Evolutionary conservation across 1,140 invertebrate genomes (phyloP), one percentile per base, ranked within the genome.

Genomic region (Drosophila mayri): DNA sequence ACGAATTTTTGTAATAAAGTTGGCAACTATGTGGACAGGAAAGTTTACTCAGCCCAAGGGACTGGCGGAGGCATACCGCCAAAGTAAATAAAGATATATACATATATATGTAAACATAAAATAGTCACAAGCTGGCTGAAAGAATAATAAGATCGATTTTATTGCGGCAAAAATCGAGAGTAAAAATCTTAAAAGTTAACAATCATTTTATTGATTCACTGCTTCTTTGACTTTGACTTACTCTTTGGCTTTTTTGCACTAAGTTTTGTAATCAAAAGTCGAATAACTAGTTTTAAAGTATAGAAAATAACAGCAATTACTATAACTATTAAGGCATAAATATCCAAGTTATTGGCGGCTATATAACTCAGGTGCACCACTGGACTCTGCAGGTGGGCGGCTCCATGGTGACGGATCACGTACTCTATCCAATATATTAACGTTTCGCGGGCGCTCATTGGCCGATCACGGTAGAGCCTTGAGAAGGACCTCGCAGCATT

Each of bases 351-450:
- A 40, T 64, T 54, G 4, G 46, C 54, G 18, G 74, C 54, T 22
- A 91, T 70, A 16, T 59, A 76, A 94, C 94, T 49, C 93, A 88
- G 83, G n/a, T 83, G 76, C 10, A 82, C 4, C 43, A 82, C 14
- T 0, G 83, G 83, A 38, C 91, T 77, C 57, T 90, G 62, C 1
- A 91, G 25, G 12, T 85, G 77, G 2, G 52, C 92, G 0, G 92
- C 93, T 40, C 93, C 93, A 46, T 91, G 83, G 72, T 94, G 88
- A 11, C 93, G 71, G 7, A 93, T 83, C 22, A 94, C 83, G 64
- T 94, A 93, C 59, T 94, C 93, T 0, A 92, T 81, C 87, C 93
- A 93, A 41, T 90, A 93, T 16, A 93, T 75, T 0, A 92, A 90
- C 20, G 73, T 79, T 12, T 57, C 0, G 93, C 52, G 1, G 76